Base-by-base conservation (phyloP, 2,113 vertebrate genomes). In the Ceyx margarethae region DNA sequence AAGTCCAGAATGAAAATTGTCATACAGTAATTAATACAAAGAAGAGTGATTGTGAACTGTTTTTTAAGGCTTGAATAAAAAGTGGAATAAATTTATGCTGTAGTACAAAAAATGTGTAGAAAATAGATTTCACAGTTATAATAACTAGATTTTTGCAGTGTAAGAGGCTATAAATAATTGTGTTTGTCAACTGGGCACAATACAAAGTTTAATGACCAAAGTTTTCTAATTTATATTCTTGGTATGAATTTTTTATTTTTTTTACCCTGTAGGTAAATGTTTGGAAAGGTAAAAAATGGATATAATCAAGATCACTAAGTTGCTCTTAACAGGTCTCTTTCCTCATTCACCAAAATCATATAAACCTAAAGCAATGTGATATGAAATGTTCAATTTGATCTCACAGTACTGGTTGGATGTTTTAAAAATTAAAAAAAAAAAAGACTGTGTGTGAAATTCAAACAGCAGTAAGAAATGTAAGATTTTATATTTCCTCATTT, bases 301-400 rank as follows among this genome's bases (percentile, higher is more conserved):
- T 37, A 33, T 12, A 84, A 46, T 37, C 15, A 74, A 69, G 10
- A 62, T 45, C 3, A 68, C 28, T 58, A 64, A 67, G 20, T 43
- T 75, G 1, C 17, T 74, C 17, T 25, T 83, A 58, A 50, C 5
- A 31, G 66, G 62, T 33, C 2, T 35, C 51, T 71, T 81, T 62
- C 40, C 1, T 40, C 22, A 11, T 62, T 87, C 23, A 8, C 3
- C 2, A 2, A 13, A 8, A n/a, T 9, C 0, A 4, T 3, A 1
- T 65, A 74, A 25, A 21, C 5, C 22, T 57, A 29, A 73, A 80
- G 9, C 2, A 25, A 4, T 37, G 19, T 51, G 28, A 23, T 86
- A 62, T 26, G 12, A 74, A 33, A 50, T 43, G 4, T 51, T 50
- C 3, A 56, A 19, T 22, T 19, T 42, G 17, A 67, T 42, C 4